Conservation (phyloP, 2,113 vertebrate species). For the Meles meles region DNA sequence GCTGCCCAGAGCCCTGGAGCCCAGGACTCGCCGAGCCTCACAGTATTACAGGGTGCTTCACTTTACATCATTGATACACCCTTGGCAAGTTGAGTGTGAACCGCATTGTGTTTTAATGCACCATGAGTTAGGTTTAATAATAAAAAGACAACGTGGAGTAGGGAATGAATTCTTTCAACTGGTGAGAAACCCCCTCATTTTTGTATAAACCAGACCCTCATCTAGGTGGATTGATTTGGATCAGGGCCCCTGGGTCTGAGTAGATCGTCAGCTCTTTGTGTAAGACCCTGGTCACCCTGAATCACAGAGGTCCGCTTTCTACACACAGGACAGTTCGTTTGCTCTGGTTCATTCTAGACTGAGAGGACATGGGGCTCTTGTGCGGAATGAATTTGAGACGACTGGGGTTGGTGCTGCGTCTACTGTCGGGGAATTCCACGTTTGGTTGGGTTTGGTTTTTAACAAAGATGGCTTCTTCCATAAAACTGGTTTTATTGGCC, state of each 20-base stretch:
- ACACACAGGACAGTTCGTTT: not conserved
- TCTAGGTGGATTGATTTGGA: not conserved
- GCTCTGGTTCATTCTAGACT: not conserved
- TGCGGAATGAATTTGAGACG: not conserved
- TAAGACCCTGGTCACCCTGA: not conserved
- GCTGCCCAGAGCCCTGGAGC: not conserved
- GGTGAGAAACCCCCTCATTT: not conserved
- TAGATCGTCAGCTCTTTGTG: not conserved
- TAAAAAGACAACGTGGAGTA: not conserved
- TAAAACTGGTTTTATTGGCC: not conserved
- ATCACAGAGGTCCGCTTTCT: not conserved
- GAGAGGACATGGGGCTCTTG: not conserved
- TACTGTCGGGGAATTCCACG: not conserved
- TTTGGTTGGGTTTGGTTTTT: not conserved
- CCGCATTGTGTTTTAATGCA: not conserved
- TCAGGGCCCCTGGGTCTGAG: not conserved
- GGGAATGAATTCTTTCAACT: not conserved
- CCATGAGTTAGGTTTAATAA: not conserved
- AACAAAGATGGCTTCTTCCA: not conserved
- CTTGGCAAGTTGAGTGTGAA: not conserved
- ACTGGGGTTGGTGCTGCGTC: not conserved
- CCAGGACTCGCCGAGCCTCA: not conserved
- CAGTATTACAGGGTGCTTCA: not conserved
- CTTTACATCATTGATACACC: not conserved
- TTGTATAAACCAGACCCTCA: not conserved